Base-by-base conservation (phyloP, 2,797 vertebrate species). In the Lacerta viridis region DNA sequence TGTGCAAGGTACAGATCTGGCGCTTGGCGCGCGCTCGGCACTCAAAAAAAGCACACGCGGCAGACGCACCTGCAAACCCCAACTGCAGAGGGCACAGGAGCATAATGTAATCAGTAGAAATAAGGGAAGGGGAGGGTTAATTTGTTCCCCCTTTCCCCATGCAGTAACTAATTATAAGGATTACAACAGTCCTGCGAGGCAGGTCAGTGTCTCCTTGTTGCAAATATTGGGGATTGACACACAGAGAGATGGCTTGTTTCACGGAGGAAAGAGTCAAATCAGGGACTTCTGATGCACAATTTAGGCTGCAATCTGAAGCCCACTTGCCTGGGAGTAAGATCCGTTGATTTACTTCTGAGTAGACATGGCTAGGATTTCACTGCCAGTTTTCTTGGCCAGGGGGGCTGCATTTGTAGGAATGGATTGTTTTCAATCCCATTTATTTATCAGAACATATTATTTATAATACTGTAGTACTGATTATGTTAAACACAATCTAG, bases 61-160 rank as follows among this genome's bases (percentile, higher is more conserved):
- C 78, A 33, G 82, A 84, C 75, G 46, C 89, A 91, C 93, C 91
- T 91, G 93, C 50, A 64, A 36, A 39, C 84, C 84, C 50, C 46
- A 7, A 55, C 15, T 80, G 82, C 39, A 83, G 17, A 25, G 27
- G 41, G 5, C 25, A 50, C 15, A 66, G 2, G 17, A 13, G 8
- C 55, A 3, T 17, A 69, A 61, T 61, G 15, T 15, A 72, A 36
- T 4, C 13, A 29, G 17, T 6, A 46, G 76, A 23, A 18, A 39
- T 18, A 2, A 3, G 39, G 8, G 18, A 66, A 17, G 2, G 7
- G n/a, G 18, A 6, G 11, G 59, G 7, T 23, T 33, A 4, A 20
- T n/a, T 41, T 15, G 17, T 8, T 25, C 17, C 64, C 2, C 33
- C 6, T 10, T 64, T 36, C 50, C 27, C 36, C 29, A 55, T 5